These are phyloP conservation scores for Zalophus californianus DNA, from an alignment of 2,797 vertebrate genomes.

Conservation along the genomic window DNA sequence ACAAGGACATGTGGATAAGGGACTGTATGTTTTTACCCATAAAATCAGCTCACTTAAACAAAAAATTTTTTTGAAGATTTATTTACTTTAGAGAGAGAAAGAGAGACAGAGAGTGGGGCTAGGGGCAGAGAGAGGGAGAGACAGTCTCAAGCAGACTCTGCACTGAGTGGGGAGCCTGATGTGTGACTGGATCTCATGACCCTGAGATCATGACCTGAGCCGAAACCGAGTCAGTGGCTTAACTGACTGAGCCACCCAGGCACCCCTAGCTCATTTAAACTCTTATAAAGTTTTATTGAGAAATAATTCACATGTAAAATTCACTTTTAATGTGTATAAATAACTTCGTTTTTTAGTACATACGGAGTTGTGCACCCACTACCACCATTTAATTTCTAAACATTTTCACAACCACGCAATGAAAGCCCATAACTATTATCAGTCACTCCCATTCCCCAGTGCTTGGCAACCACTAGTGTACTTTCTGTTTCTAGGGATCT, in stretches of 20 bases:
- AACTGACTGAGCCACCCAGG: neutral
- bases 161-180: neutral
- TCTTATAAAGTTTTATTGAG: neutral
- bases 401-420: neutral
- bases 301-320: neutral
- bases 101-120: too few relatives aligned
- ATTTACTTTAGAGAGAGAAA: neutral
- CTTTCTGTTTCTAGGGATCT: neutral
- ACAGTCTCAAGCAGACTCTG: neutral
- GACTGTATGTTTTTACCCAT: neutral
- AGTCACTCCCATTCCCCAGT: neutral
- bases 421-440: neutral
- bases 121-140: neutral
- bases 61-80: neutral
- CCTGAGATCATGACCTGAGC: neutral
- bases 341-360: neutral
- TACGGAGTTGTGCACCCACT: neutral
- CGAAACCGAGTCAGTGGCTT: neutral
- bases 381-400: neutral
- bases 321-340: neutral
- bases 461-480: neutral
- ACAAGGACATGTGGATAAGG: neutral
- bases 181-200: neutral
- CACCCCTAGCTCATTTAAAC: neutral
- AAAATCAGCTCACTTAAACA: neutral